These are phyloP conservation scores for Alouatta palliata DNA, from an alignment of 2,113 vertebrate species.

Conservation along the genomic window DNA sequence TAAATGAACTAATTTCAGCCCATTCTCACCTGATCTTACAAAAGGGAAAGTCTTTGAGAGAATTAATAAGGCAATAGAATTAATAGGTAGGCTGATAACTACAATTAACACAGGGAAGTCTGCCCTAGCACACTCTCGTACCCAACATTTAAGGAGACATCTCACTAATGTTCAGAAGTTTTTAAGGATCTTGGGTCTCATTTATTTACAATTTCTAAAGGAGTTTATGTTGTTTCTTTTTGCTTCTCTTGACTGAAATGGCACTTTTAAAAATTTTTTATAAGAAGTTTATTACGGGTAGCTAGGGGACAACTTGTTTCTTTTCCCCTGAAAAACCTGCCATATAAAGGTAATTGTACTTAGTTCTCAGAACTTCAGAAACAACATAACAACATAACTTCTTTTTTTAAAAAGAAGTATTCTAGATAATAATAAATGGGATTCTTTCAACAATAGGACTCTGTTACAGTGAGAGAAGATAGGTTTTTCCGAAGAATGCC, in stretches of 20 bases:
- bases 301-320: not conserved
- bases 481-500: not conserved
- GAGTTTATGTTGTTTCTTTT: conserved; percentile 4
- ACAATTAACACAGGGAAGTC: not conserved
- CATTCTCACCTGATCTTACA: not conserved
- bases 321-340: not conserved
- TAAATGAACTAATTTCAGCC: not conserved
- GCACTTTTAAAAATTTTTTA: not conserved
- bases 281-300: not conserved
- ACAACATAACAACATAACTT: not conserved
- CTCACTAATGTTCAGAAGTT: not conserved
- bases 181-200: not conserved
- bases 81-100: not conserved
- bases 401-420: not conserved
- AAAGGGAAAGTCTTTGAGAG: not conserved
- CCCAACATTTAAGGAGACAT: not conserved
- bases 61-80: not conserved
- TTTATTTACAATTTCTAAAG: not conserved
- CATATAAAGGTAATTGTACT: not conserved
- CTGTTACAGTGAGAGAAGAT: not conserved
- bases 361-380: conserved; percentile 44
- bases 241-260: conserved; percentile 12
- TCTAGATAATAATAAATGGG: not conserved
- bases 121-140: not conserved
- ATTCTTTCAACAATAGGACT: not conserved